Base-by-base conservation (phyloP, 2,113 vertebrate species). In the Camelus bactrianus region DNA sequence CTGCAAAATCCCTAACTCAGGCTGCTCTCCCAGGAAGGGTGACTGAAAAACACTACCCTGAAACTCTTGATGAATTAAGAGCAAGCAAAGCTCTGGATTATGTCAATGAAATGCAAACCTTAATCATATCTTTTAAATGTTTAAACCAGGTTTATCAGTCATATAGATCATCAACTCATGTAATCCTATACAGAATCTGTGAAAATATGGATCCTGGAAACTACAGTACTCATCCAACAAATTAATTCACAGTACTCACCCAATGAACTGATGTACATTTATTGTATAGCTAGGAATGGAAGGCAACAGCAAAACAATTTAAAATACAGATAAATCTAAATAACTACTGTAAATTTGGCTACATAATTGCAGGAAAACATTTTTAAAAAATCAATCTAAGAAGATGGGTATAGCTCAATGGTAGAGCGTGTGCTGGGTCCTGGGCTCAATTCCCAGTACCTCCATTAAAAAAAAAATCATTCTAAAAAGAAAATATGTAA, bases 71-170 rank as follows among this genome's bases (percentile, higher is more conserved):
- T 62, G 60, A 62, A 52, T 89, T 64, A 80, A 80, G 30, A 80
- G 9, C 69, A 88, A 96, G 88, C 5, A 64, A 62, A 89, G 60
- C 42, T 60, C 69, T 42, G 22, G 13, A 92, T 89, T 89, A 89
- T 91, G n/a, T 82, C 69, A 91, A 86, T 84, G 60, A 96, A 95
- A 95, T 28, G 35, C 42, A 83, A 85, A 90, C 54, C 28, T 96
- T 86, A 94, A 72, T 48, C 38, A 67, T 7, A 93, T 30, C 28
- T 95, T 70, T 82, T 62, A 70, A 89, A 94, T 42, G 67, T 86
- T 26, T 86, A 12, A 54, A 92, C 70, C 65, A 69, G 52, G 42
- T 82, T 90, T 90, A 89, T 72, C 38, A 93, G 75, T 65, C 85
- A 86, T 16, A 67, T 2, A 91, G 38, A 87, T 95, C 54, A 91